Percentiles rank a stretch among this genome's conserved stretches.
Evolutionary conservation across 2,888 invertebrate genomes (phyloP).

Genomic region (Tenthredo notha): DNA sequence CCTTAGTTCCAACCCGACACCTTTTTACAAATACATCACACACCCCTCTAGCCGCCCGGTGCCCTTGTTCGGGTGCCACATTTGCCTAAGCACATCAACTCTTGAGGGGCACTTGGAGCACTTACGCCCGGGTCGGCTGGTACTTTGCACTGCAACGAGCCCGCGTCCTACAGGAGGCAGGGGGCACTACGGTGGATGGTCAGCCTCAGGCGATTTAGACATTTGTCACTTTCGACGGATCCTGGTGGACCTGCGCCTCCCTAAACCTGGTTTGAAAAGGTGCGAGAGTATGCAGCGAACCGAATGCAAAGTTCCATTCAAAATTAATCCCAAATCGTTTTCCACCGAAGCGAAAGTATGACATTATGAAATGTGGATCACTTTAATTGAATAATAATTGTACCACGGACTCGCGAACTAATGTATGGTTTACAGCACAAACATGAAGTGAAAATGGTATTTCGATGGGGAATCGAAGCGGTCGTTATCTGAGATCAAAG

Average conservation of each 20-base stretch:
- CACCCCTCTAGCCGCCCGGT: constrained; percentile 65
- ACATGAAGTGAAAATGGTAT: constrained; percentile 28
- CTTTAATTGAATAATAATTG: not conserved
- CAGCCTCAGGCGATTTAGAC: constrained; percentile 52
- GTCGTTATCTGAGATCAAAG: constrained; percentile 51
- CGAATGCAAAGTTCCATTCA: constrained; percentile 7
- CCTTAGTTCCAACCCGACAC: constrained; percentile 78
- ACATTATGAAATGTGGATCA: not conserved
- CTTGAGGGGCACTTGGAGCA: constrained; percentile 68
- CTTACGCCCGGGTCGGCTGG: constrained; percentile 64
- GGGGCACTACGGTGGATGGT: constrained; percentile 48
- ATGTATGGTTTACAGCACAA: not conserved
- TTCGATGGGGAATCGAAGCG: constrained; percentile 20
- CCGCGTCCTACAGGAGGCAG: constrained; percentile 39
- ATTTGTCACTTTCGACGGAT: constrained; percentile 49
- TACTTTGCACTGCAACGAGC: constrained; percentile 64
- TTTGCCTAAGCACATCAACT: constrained; percentile 76
- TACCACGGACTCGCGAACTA: not conserved
- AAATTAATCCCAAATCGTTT: not conserved
- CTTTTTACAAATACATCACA: constrained; percentile 78
- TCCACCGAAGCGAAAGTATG: not conserved
- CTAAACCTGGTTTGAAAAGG: constrained; percentile 2
- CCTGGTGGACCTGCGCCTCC: constrained; percentile 3
- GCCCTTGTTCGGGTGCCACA: constrained; percentile 68
- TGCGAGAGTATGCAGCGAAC: not conserved